Evolutionary conservation across 2,797 vertebrate genomes (phyloP), one percentile per base, ranked within the genome.

Genomic region (Rhadinocentrus ornatus): DNA sequence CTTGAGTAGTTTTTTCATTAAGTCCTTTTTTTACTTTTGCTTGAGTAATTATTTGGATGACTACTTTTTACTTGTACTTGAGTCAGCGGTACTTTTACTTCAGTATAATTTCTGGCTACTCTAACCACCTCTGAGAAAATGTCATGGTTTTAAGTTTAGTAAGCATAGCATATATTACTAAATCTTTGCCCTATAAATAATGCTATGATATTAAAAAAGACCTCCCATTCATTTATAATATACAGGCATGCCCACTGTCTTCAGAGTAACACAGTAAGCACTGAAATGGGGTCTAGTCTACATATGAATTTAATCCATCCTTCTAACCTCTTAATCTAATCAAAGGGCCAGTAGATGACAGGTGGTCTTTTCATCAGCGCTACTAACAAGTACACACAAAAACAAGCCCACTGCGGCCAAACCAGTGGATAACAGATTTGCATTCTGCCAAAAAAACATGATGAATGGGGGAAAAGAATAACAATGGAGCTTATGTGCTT

Each of bases 291-390:
- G 53, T 58, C 46, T 66, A 50, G 60, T 83, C 66, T 71, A 73
- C 69, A 82, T 85, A 88, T 83, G 81, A 89, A 76, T 85, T 81
- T 78, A 87, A 90, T 86, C 82, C 78, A 65, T 72, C 53, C 63
- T 54, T 81, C 72, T 84, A 85, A 89, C 85, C 86, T 71, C 76
- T 61, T 89, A 84, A 91, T 92, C 82, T 83, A 90, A 90, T 93
- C 89, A 89, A 89, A 91, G 84, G 79, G 61, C 73, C 83, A 76
- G 73, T 66, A 78, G 59, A 86, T 88, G 90, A 87, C 92, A 92
- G 90, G 92, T 91, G 89, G 90, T 91, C 86, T 92, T 91, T 90
- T 89, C 88, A 92, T 92, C 85, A 87, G 68, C 18, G 61, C 71
- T 75, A 66, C 86, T 76, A 85, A 83, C 82, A 81, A 62, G 72